Percentiles rank a stretch among this genome's conserved stretches.
These are phyloP conservation scores for Xiphophorus birchmanni DNA, from an alignment of 2,797 vertebrate genomes.

Conservation along the genomic window DNA sequence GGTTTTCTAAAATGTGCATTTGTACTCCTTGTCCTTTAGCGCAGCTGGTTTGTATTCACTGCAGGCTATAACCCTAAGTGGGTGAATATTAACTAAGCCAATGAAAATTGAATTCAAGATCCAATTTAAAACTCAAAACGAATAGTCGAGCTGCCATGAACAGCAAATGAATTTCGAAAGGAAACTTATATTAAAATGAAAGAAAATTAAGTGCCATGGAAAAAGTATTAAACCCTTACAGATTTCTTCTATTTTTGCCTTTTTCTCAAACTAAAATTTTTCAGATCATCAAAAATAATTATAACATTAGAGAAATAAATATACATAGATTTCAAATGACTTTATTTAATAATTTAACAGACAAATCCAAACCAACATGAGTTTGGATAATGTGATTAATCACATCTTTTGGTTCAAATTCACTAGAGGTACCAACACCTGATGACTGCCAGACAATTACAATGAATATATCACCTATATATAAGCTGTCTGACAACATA, in stretches of 20 bases:
- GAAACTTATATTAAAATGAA: background rate
- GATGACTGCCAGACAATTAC: background rate
- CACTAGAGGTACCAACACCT: no score
- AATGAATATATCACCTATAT: background rate
- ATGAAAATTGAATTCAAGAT: constrained; percentile 22
- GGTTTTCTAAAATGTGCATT: constrained; percentile 15
- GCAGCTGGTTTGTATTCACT: constrained; percentile 33
- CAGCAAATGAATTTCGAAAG: constrained; percentile 22
- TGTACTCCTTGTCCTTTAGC: constrained; percentile 8
- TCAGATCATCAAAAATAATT: background rate
- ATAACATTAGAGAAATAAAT: background rate
- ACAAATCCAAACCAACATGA: background rate
- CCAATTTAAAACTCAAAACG: constrained; percentile 15
- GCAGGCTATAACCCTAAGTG: constrained; percentile 5
- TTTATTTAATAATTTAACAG: background rate
- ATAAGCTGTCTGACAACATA: background rate
- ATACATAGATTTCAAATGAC: background rate
- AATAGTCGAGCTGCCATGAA: constrained; percentile 19
- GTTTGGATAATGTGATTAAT: background rate
- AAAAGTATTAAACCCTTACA: background rate
- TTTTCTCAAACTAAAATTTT: background rate
- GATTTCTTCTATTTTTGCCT: background rate
- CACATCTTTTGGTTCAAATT: background rate
- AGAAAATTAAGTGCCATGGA: background rate
- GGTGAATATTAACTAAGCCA: constrained; percentile 28